These are phyloP conservation scores for Plemyria rubiginata DNA, from an alignment of 2,888 invertebrate species.

Conservation along the genomic window DNA sequence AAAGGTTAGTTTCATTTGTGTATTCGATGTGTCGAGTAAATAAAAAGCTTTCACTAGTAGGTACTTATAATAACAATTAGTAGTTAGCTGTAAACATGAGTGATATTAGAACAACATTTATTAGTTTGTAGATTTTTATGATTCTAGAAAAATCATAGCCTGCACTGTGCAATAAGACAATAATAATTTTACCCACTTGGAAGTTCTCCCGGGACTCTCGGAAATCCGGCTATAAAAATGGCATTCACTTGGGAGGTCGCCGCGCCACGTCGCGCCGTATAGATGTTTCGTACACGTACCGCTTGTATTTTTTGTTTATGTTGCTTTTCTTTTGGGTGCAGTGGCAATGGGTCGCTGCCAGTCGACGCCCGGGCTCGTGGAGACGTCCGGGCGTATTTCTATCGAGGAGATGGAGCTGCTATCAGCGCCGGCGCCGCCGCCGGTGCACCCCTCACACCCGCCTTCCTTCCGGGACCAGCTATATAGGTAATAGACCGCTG, in stretches of 20 bases:
- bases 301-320: constrained; percentile 44
- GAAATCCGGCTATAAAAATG: constrained; percentile 22
- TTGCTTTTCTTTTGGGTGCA: constrained; percentile 64
- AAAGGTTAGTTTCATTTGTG: constrained; percentile 88
- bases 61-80: not conserved
- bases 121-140: constrained; percentile 13
- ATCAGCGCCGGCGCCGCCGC: constrained; percentile 70
- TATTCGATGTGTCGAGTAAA: not conserved
- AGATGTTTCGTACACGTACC: constrained; percentile 31
- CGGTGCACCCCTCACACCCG: constrained; percentile 74
- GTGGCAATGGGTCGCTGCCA: constrained; percentile 98
- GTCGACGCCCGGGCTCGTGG: constrained; percentile 97
- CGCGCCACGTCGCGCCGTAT: constrained; percentile 5
- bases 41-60: not conserved
- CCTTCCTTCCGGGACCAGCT: constrained; percentile 83
- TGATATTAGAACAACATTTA: not conserved
- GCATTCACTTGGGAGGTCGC: constrained; percentile 22
- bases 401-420: constrained; percentile 87
- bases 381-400: constrained; percentile 95
- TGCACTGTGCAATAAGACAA: constrained; percentile 11
- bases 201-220: constrained; percentile 22
- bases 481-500: constrained; percentile 68
- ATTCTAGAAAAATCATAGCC: constrained; percentile 20
- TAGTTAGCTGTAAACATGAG: constrained; percentile 4
- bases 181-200: constrained; percentile 26